Evolutionary conservation across 2,888 invertebrate genomes (phyloP).

Genomic region (Chrysolina haemoptera): DNA sequence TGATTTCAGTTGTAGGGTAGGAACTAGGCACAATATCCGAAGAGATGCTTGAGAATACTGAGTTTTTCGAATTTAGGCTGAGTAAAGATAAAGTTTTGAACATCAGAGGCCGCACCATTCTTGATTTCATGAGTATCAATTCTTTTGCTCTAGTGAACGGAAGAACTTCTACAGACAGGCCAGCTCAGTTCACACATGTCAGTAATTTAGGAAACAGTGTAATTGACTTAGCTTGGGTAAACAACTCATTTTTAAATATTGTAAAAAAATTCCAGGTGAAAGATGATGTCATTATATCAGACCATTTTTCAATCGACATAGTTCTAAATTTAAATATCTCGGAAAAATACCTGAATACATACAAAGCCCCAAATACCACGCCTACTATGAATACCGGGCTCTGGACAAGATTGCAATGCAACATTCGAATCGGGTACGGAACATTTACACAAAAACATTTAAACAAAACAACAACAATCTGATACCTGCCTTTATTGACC

Average conservation of each 20-base stretch:
- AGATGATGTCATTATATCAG: too few relatives aligned
- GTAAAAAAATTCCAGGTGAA: too few relatives aligned
- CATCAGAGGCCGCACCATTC: background rate
- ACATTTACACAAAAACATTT: too few relatives aligned
- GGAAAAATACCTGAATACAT: too few relatives aligned
- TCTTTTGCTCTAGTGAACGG: background rate
- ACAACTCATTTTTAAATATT: background rate
- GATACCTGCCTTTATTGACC: too few relatives aligned
- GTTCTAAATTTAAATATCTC: too few relatives aligned
- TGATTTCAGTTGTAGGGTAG: slow-evolving; percentile 1
- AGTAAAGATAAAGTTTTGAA: background rate
- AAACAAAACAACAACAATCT: too few relatives aligned
- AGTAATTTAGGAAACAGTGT: background rate
- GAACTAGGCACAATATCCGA: background rate
- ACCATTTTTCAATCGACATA: too few relatives aligned
- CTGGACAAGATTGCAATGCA: background rate
- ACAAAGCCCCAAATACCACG: background rate
- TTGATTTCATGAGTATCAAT: background rate
- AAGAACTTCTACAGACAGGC: background rate
- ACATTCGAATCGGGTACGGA: background rate
- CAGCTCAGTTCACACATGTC: slow-evolving; percentile 5
- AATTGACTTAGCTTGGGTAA: slow-evolving; percentile 9
- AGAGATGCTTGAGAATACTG: background rate
- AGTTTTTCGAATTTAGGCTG: background rate
- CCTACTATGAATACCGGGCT: background rate